Evolutionary conservation across 2,888 invertebrate species (phyloP), one percentile per base, ranked within the genome.

Genomic region (Ypsolopha sequella): DNA sequence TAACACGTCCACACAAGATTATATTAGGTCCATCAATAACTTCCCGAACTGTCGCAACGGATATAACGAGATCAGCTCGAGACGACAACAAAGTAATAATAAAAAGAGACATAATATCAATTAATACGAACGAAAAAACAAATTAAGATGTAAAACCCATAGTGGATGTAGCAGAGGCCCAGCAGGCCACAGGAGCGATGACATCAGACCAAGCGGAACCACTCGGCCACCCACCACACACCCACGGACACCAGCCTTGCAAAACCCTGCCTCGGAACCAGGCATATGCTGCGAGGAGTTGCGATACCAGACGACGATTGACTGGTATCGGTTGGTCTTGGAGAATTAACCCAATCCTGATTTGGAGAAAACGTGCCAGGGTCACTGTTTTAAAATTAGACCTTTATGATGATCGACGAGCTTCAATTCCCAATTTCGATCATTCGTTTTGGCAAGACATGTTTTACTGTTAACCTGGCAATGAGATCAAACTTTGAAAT

Each of bases 181-280:
- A 46, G 36, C 47, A 41, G 41, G 36, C 35, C 36, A 39, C 41
- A 41, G 39, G 41, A 46, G 44, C 65, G 73, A 77, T 85, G 85
- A 85, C 81, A 53, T 53, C 53, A 52, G 72, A 65, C 41, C 49
- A 74, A 70, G 73, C 76, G 77, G 77, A 82, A 80, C 77, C 68
- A 63, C 68, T 64, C 54, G 56, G 57, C 66, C 76, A 62, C 85
- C 85, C 67, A 81, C 84, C 53, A 51, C 46, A 34, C 51, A 57
- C 62, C 36, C 45, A 10, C 46, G 6, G 33, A 11, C 38, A n/a
- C 11, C 11, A 79, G 73, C 79, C 82, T 82, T 84, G 80, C 79
- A 69, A 76, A 73, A 76, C 74, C 74, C 38, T 13, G 36, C 7
- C 36, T 36, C n/a, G 48, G 11, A 48, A 7, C 10, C 48, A 36